A percentile compares a stretch with the other conserved stretches of the same genome.
These are phyloP conservation scores for Periplaneta americana DNA, from an alignment of 1,140 invertebrate genomes.

Conservation along the genomic window DNA sequence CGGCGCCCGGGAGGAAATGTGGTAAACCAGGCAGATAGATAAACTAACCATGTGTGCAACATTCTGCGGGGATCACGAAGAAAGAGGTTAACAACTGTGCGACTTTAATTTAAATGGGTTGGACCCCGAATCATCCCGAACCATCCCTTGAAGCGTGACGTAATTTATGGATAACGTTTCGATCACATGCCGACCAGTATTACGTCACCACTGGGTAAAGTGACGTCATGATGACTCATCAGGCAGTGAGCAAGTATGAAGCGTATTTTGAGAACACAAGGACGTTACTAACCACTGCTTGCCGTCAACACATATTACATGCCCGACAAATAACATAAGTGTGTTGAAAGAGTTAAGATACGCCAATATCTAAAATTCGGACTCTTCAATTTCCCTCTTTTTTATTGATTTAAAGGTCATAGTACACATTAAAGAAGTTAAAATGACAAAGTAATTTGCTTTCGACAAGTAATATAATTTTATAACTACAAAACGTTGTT, in stretches of 20 bases:
- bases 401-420: too few species aligned
- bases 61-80: not conserved
- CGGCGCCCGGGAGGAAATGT: too few species aligned
- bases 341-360: too few species aligned
- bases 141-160: not conserved
- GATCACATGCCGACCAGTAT: conserved; percentile 22
- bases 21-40: too few species aligned
- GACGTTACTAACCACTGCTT: not conserved
- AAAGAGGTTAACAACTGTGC: not conserved
- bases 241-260: not conserved
- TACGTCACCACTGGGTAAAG: conserved; percentile 25
- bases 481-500: too few species aligned
- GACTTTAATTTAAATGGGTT: not conserved
- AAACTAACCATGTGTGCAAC: not conserved
- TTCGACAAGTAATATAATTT: too few species aligned
- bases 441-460: too few species aligned
- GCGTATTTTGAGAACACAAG: not conserved
- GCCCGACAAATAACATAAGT: not conserved
- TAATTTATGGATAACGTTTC: conserved; percentile 20
- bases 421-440: too few species aligned
- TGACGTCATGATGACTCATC: not conserved
- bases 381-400: too few species aligned
- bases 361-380: too few species aligned
- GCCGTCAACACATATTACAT: not conserved
- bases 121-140: not conserved